phyloP scores from a whole-genome alignment of 2,113 vertebrate genomes.

The Aptenodytes forsteri region DNA sequence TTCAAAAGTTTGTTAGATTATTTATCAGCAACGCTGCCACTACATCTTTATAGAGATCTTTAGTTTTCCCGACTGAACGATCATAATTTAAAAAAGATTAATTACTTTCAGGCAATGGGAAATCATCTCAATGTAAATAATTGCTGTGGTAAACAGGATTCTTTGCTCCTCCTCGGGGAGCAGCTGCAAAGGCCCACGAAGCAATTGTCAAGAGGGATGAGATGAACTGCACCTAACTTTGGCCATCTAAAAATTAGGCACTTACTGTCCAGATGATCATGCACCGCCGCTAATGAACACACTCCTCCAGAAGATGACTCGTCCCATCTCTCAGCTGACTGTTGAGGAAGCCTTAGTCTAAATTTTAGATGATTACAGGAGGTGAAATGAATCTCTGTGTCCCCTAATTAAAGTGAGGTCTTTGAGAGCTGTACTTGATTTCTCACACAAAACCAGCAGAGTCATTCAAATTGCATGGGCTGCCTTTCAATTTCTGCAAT shows the following conservation, averaged over 20 bases:
- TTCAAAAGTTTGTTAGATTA: background rate
- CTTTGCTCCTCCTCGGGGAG: fast-evolving
- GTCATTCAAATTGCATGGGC: background rate
- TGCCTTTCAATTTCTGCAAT: background rate
- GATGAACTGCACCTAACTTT: background rate
- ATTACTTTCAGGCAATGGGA: background rate
- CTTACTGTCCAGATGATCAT: background rate
- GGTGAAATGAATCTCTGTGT: background rate
- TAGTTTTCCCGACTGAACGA: background rate
- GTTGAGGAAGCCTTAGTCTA: background rate
- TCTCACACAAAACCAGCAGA: background rate
- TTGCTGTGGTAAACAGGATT: background rate
- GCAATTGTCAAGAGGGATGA: background rate
- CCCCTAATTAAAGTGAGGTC: background rate
- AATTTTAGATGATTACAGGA: background rate
- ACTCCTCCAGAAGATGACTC: background rate
- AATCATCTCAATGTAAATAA: background rate
- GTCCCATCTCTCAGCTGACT: background rate
- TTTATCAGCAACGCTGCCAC: background rate
- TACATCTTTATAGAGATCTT: background rate
- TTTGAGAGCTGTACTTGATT: background rate
- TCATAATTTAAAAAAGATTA: background rate
- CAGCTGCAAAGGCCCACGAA: background rate
- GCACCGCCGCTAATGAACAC: background rate
- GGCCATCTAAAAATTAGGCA: background rate